A percentile compares a stretch with the other conserved stretches of the same genome.
Evolutionary conservation across 1,140 invertebrate genomes (phyloP).

Genomic region (silkworm (Bombyx mori)): ASM3026992v2 NC_085115.1:654001-654500

Average conservation of each 20-base stretch:
- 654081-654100: conserved; percentile 56
- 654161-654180: conserved; percentile 39
- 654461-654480: conserved; percentile 2
- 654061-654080: conserved; percentile 34
- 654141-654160: conserved; percentile 35
- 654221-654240: neutral
- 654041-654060: neutral
- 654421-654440: conserved; percentile 58
- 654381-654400: conserved; percentile 14
- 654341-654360: too few relatives aligned
- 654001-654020: conserved; percentile 95
- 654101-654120: conserved; percentile 52
- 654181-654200: conserved; percentile 34
- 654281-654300: too few relatives aligned
- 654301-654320: too few relatives aligned
- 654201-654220: neutral
- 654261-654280: too few relatives aligned
- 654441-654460: conserved; percentile 1
- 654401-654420: conserved; percentile 19
- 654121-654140: conserved; percentile 40
- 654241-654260: neutral
- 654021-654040: conserved; percentile 22
- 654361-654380: conserved; percentile 10
- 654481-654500: too few relatives aligned
- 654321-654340: too few relatives aligned